Percentiles rank a stretch among this genome's conserved stretches.
phyloP scores from a whole-genome alignment of 2,888 invertebrate species.

The Taphrorychus bicolor region DNA sequence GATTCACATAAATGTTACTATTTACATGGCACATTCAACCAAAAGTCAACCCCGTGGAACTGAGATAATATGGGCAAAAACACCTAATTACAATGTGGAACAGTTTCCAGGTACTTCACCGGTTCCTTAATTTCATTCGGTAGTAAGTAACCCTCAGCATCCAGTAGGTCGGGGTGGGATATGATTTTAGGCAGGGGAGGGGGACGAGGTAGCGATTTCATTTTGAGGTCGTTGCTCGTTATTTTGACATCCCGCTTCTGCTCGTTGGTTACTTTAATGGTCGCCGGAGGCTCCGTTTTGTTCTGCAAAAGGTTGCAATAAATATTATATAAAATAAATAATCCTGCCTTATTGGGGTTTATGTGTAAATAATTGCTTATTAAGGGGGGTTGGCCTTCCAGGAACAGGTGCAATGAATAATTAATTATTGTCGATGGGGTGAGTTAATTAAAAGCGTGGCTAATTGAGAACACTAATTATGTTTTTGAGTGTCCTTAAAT shows the following conservation, averaged over 20 bases:
- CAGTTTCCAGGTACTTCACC: slow-evolving; percentile 57
- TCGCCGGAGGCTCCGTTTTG: background rate
- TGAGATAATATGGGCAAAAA: background rate
- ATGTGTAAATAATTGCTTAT: too few relatives aligned
- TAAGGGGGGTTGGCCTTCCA: too few relatives aligned
- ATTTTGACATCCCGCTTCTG: slow-evolving; percentile 26
- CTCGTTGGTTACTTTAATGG: background rate
- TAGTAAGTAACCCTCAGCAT: slow-evolving; percentile 73
- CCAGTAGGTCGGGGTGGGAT: slow-evolving; percentile 63
- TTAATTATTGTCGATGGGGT: slow-evolving; percentile 7
- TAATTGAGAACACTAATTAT: too few relatives aligned
- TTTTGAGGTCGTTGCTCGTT: slow-evolving; percentile 46
- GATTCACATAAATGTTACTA: too few relatives aligned
- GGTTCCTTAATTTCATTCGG: slow-evolving; percentile 61
- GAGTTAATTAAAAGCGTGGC: too few relatives aligned
- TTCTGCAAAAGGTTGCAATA: background rate
- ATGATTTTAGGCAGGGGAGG: slow-evolving; percentile 62
- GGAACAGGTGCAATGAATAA: too few relatives aligned
- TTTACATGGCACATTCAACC: too few relatives aligned
- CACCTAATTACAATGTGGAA: background rate
- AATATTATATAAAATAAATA: too few relatives aligned
- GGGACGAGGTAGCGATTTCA: slow-evolving; percentile 60
- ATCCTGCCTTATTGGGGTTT: slow-evolving; percentile 1
- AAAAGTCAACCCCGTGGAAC: too few relatives aligned
- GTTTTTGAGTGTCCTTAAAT: too few relatives aligned